Evolutionary conservation across 1,140 invertebrate species (phyloP).

Genomic region (Geopemphigus sp.): DNA sequence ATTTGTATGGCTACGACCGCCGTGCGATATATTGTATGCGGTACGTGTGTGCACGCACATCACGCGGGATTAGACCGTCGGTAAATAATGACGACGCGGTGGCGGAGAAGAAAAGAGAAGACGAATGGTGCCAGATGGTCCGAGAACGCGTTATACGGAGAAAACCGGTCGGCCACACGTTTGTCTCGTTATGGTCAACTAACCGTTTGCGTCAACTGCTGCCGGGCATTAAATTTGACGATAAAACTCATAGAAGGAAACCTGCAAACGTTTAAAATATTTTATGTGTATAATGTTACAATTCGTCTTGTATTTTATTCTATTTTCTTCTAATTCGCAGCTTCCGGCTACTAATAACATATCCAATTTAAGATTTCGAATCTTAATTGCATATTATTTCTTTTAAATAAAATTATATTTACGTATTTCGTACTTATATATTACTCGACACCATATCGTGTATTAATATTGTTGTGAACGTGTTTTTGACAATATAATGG

Average conservation of each 20-base stretch:
- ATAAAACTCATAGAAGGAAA: conserved; percentile 1
- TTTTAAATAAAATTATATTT: too few species aligned
- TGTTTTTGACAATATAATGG: conserved; percentile 1
- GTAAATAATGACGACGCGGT: not conserved
- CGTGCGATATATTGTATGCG: not conserved
- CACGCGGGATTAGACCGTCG: conserved; percentile 20
- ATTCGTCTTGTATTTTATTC: conserved; percentile 2
- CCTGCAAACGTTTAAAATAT: not conserved
- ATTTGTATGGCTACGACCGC: not conserved
- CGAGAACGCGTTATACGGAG: not conserved
- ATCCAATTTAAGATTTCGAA: not conserved
- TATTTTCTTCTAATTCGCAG: not conserved
- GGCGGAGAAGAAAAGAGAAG: conserved; percentile 17
- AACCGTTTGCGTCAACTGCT: conserved; percentile 40
- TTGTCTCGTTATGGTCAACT: conserved; percentile 48
- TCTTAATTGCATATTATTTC: conserved; percentile 3
- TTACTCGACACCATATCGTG: not conserved
- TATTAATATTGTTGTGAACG: not conserved
- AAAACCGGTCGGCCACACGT: conserved; percentile 44
- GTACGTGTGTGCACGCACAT: conserved; percentile 27
- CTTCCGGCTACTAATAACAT: not conserved
- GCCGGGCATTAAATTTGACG: conserved; percentile 29
- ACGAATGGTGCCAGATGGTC: conserved; percentile 47
- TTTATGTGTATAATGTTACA: not conserved
- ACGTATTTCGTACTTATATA: not conserved